Base-by-base conservation (phyloP, 2,113 vertebrate genomes). In the Phoxinus phoxinus region DNA sequence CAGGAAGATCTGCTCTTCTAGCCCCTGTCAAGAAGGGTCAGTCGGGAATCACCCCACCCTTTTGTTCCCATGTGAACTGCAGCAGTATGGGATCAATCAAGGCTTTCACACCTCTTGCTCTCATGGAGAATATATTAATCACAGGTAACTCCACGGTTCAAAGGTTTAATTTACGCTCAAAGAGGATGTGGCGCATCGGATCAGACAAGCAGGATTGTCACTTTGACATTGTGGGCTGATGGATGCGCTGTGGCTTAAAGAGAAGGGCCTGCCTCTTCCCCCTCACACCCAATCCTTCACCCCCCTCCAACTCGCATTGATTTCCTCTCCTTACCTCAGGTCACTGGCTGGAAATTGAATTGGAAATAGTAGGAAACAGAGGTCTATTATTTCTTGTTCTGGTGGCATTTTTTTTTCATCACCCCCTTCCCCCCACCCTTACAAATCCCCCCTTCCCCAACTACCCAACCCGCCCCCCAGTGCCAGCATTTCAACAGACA, bases 291-390 rank as follows among this genome's bases (percentile, higher is more conserved):
- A 90, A 89, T 85, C 87, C 89, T 92, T 93, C 89, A 91, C 91
- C 86, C 86, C 87, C 44, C 77, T 85, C 87, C 83, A 72, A 79
- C 87, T 83, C 71, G 87, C 91, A 93, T 93, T 93, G 92, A 94
- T 94, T 94, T 93, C 90, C 91, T 84, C 89, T 90, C 87, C 61
- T 93, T 92, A 90, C 91, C 89, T 88, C 91, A 90, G 93, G 92
- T 94, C 93, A 94, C 88, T 27, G 27, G 63, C 79, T 92, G 92
- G 91, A 95, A 92, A 94, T 93, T 93, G 92, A 94, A 94, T 92
- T 93, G 91, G 91, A 94, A 93, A 92, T 93, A 87, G 91, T 90
- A 88, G 90, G 90, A 93, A 93, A 92, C 87, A 72, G 82, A 81
- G 84, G 83, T 90, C 88, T 91, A 88, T 94, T 92, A 92, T 93